Evolutionary conservation across 2,888 invertebrate genomes (phyloP), one percentile per base, ranked within the genome.

Genomic region (Thysanoteuthis rhombus): DNA sequence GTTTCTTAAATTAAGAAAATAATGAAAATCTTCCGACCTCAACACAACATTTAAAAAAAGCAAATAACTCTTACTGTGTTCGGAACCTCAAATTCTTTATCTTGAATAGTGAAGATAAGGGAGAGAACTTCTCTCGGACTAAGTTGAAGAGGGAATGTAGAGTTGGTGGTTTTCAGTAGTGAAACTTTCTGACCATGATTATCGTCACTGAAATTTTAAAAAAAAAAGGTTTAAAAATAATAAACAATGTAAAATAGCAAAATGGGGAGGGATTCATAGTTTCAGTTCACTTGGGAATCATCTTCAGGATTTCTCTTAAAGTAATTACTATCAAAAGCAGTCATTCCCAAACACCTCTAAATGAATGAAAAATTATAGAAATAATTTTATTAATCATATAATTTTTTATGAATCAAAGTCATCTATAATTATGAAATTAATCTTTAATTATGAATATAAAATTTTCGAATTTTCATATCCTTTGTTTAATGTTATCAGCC

Each of bases 111-210:
- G 93, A 94, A 95, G 40, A 95, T 94, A 32, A 95, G 93, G 25
- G 94, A 94, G 90, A 95, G 75, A n/a, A 94, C 94, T 93, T 95
- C 95, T 90, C 93, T 93, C 42, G 94, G 94, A 38, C 93, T 90
- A 47, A 95, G 92, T 28, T 93, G 94, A 22, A 94, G 93, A 32
- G 95, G 95, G 92, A 95, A 94, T 58, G 92, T 58, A n/a, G 92
- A 58, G 28, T 58, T 52, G 8, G 36, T n/a, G 36, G 90, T 47
- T 47, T 90, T 90, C 22, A 89, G 47, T 36, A 93, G 45, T 12
- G 93, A 93, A 12, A 93, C 93, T 25, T 90, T 90, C 25, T 93
- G 47, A 93, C 93, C 90, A 47, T 93, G 93, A 36, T 90, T 89
- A 42, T 93, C 90, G 16, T 58, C 93, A 93, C 93, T 93, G 39